Evolutionary conservation across 2,797 vertebrate species (phyloP).

Genomic region (Chelonia mydas): DNA sequence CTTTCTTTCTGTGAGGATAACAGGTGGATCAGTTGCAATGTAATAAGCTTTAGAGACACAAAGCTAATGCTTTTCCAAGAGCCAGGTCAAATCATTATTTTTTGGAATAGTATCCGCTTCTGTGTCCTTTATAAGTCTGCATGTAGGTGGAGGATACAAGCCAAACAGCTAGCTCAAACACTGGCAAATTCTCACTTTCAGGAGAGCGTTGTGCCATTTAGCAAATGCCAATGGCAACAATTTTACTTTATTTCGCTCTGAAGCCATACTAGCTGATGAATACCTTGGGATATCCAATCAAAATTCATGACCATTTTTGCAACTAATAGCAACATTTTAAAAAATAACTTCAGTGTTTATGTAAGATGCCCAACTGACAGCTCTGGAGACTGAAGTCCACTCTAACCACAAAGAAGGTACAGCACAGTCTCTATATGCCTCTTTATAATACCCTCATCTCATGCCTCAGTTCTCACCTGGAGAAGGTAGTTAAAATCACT

Average conservation of each 20-base stretch:
- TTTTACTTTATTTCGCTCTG: neutral
- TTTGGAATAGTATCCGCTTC: neutral
- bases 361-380: neutral
- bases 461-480: neutral
- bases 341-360: neutral
- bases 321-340: neutral
- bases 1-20: neutral
- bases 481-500: neutral
- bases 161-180: neutral
- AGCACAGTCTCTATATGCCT: neutral
- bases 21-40: neutral
- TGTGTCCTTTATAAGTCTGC: neutral
- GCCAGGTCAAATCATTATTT: neutral
- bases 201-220: neutral
- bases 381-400: neutral
- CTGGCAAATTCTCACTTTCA: neutral
- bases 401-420: neutral
- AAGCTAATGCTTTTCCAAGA: neutral
- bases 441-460: neutral
- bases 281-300: accelerated
- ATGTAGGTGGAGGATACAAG: neutral
- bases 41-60: neutral
- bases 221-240: neutral
- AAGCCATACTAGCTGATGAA: neutral
- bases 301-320: neutral